Base-by-base conservation (phyloP, 2,113 vertebrate species). In the Marcusenius ussheri region DNA sequence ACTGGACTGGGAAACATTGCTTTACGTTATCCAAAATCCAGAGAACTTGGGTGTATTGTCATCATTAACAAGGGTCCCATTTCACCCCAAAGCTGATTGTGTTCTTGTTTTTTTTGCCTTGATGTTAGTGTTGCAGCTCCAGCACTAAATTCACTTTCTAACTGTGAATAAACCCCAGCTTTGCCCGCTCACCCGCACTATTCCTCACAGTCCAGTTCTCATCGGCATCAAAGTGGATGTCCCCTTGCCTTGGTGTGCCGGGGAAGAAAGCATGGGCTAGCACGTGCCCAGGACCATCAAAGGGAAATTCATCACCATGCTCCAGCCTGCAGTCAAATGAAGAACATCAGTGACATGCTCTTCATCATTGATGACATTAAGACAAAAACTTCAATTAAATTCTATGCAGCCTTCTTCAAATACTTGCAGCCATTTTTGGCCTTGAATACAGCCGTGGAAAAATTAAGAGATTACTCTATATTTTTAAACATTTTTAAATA, bases 211-310 rank as follows among this genome's bases (percentile, higher is more conserved):
- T 99, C 98, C 98, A 99, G 24, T 95, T 95, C 94, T 99, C 98
- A 0, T 99, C 98, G 0, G 97, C 98, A 95, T 99, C 98, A 39
- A 99, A 99, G 90, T 99, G 98, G 80, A 99, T 96, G 0, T 99
- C 97, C 19, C 98, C 98, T 88, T 98, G 96, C 2, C 97, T 93
- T 92, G 97, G 97, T 0, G 98, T 99, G 93, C 95, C 96, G 31
- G 98, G 98, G 93, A 99, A 99, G 94, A 99, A 99, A 0, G 98
- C 98, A 0, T 99, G 98, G 13, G 98, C 98, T 88, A 99, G 94
- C 88, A 99, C 97, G 84, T 98, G 98, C 11, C 98, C 98, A 0
- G 96, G 97, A 19, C 98, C 98, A 0, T 99, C 98, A 5, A 99
- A 99, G 9, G 98, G 97, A 53, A 99, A 90, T 90, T 96, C 97